A percentile compares a stretch with the other conserved stretches of the same genome.
These are phyloP conservation scores for Erannis defoliaria DNA, from an alignment of 2,888 invertebrate genomes.

Conservation along the genomic window DNA sequence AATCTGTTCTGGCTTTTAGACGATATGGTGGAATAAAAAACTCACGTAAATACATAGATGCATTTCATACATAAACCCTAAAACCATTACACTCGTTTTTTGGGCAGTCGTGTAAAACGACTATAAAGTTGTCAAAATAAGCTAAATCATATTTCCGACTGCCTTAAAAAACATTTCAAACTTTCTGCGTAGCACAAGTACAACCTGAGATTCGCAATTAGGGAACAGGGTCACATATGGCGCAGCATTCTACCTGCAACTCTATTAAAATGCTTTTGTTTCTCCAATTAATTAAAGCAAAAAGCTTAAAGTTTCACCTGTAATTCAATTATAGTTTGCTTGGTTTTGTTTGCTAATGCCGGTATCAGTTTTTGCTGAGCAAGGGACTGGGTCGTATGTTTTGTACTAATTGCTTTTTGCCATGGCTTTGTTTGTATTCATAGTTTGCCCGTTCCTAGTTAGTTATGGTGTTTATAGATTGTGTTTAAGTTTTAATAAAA, in stretches of 20 bases:
- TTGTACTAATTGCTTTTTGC: constrained; percentile 42
- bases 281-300: constrained; percentile 45
- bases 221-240: constrained; percentile 28
- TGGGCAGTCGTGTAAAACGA: no score
- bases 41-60: no score
- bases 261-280: constrained; percentile 46
- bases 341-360: constrained; percentile 47
- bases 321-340: constrained; percentile 68
- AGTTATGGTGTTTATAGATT: constrained; percentile 31
- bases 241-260: constrained; percentile 43
- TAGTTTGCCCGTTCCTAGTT: constrained; percentile 27
- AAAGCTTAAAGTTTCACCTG: constrained; percentile 55
- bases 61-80: no score
- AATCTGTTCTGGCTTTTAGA: no score
- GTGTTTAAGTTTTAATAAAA: not conserved
- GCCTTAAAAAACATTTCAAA: not conserved
- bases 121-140: no score
- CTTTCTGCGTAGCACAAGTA: constrained; percentile 4
- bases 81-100: no score
- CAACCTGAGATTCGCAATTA: constrained; percentile 28
- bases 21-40: no score
- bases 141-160: not conserved
- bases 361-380: constrained; percentile 44
- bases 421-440: constrained; percentile 35
- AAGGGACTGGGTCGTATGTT: constrained; percentile 41